Percentiles rank a stretch among this genome's conserved stretches.
phyloP scores from a whole-genome alignment of 2,113 vertebrate species.

The cattle (Bos taurus) region DNA sequence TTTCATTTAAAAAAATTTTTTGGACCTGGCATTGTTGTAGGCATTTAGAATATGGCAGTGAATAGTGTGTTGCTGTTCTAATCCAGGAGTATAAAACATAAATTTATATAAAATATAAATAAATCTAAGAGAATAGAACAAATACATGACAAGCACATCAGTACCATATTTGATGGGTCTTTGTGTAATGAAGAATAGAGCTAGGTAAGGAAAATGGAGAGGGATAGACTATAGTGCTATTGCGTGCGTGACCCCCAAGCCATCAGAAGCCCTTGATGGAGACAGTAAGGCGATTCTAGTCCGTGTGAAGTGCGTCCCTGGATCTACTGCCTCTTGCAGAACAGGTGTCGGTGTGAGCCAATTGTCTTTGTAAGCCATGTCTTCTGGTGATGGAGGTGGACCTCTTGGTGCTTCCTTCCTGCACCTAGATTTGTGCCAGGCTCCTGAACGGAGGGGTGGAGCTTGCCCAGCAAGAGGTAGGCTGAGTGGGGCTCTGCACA shows the following conservation, averaged over 20 bases:
- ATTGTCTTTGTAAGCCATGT: not conserved
- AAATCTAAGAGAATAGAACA: not conserved
- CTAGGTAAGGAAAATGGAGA: not conserved
- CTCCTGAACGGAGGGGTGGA: not conserved
- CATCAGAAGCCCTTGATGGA: not conserved
- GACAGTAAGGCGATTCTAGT: not conserved
- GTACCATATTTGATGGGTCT: not conserved
- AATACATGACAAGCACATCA: not conserved
- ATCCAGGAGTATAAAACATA: not conserved
- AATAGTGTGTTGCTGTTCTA: not conserved
- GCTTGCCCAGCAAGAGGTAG: not conserved
- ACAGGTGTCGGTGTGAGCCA: not conserved
- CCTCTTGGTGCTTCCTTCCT: not conserved
- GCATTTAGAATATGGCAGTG: not conserved
- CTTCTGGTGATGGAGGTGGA: not conserved
- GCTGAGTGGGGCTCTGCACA: not conserved
- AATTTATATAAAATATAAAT: not conserved
- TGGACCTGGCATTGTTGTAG: not conserved
- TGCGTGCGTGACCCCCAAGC: not conserved
- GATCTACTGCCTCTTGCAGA: not conserved
- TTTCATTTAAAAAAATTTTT: not conserved
- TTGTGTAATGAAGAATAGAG: not conserved
- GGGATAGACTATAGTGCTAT: rapidly evolving
- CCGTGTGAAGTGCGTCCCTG: not conserved
- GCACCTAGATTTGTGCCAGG: not conserved